Conservation (phyloP, 1,140 invertebrate genomes). For the Drosophila sp. region DNA sequence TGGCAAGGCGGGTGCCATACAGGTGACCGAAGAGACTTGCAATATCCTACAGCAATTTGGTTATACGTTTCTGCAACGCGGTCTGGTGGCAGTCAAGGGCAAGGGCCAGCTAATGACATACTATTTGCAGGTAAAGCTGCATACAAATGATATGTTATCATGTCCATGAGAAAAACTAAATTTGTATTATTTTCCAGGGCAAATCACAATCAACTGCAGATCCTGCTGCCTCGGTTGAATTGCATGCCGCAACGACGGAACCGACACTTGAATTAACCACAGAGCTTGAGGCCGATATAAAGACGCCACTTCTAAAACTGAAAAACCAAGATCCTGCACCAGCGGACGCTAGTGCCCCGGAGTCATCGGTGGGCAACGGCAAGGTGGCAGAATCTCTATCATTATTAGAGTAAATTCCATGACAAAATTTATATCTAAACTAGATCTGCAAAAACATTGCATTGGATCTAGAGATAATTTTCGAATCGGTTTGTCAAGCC, state of each 20-base stretch:
- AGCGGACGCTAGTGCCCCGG: slow-evolving; percentile 30
- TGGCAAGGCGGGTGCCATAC: slow-evolving; percentile 96
- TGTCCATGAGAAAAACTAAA: not conserved
- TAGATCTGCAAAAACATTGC: too few species aligned
- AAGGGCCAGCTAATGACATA: slow-evolving; percentile 98
- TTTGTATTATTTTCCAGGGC: slow-evolving; percentile 25
- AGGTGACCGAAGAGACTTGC: slow-evolving; percentile 97
- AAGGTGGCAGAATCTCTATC: slow-evolving; percentile 59
- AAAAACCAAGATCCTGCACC: slow-evolving; percentile 43
- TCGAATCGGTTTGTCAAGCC: too few species aligned
- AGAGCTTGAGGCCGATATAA: slow-evolving; percentile 65
- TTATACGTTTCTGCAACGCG: slow-evolving; percentile 95
- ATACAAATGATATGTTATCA: too few species aligned
- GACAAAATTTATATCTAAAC: not conserved
- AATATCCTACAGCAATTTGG: slow-evolving; percentile 93
- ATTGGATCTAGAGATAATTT: too few species aligned
- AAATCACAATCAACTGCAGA: slow-evolving; percentile 54
- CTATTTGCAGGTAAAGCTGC: slow-evolving; percentile 90
- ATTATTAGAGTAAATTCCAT: slow-evolving; percentile 55
- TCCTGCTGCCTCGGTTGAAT: slow-evolving; percentile 17
- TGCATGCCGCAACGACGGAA: slow-evolving; percentile 24
- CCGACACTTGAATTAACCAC: slow-evolving; percentile 43
- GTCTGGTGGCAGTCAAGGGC: slow-evolving; percentile 95
- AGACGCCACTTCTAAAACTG: slow-evolving; percentile 66
- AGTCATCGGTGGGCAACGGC: slow-evolving; percentile 49